phyloP scores from a whole-genome alignment of 2,888 invertebrate species.

The Drosophila recens region DNA sequence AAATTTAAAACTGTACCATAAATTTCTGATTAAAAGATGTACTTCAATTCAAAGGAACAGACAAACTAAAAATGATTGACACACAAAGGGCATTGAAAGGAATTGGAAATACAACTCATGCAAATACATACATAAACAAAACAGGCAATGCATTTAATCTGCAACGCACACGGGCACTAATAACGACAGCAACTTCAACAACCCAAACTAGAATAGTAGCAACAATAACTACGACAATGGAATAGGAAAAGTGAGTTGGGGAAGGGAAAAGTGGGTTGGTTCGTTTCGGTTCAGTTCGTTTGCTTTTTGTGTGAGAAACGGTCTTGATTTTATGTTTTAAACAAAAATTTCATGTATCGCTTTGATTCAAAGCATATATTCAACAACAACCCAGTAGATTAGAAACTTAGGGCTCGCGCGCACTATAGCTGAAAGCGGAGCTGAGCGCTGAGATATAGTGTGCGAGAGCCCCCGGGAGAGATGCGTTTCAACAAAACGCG shows the following conservation, averaged over 20 bases:
- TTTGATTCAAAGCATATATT: background rate
- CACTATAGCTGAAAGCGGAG: no score
- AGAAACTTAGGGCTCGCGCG: slow-evolving; percentile 15
- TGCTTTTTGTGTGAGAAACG: slow-evolving; percentile 40
- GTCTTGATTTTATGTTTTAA: slow-evolving; percentile 19
- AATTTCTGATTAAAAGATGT: slow-evolving; percentile 19
- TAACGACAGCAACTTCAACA: slow-evolving; percentile 43
- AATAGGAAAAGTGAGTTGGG: background rate
- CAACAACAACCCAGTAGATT: slow-evolving; percentile 20
- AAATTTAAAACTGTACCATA: slow-evolving; percentile 56
- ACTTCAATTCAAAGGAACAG: slow-evolving; percentile 12
- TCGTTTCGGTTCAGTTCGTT: slow-evolving; percentile 15
- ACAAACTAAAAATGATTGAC: no score
- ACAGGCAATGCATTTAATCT: slow-evolving; percentile 41
- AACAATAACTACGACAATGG: slow-evolving; percentile 37
- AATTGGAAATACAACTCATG: slow-evolving; percentile 17
- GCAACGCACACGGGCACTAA: slow-evolving; percentile 52
- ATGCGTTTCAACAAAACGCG: slow-evolving; percentile 48
- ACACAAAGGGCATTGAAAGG: slow-evolving; percentile 18
- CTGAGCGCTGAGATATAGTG: no score
- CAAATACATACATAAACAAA: slow-evolving; percentile 19
- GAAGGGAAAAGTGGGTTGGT: slow-evolving; percentile 33
- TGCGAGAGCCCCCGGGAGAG: no score
- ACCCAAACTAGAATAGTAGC: slow-evolving; percentile 2
- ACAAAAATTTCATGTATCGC: slow-evolving; percentile 40